Percentiles rank a stretch among this genome's conserved stretches.
phyloP scores from a whole-genome alignment of 1,140 invertebrate species.

The Sarcophaga peregrina region DNA sequence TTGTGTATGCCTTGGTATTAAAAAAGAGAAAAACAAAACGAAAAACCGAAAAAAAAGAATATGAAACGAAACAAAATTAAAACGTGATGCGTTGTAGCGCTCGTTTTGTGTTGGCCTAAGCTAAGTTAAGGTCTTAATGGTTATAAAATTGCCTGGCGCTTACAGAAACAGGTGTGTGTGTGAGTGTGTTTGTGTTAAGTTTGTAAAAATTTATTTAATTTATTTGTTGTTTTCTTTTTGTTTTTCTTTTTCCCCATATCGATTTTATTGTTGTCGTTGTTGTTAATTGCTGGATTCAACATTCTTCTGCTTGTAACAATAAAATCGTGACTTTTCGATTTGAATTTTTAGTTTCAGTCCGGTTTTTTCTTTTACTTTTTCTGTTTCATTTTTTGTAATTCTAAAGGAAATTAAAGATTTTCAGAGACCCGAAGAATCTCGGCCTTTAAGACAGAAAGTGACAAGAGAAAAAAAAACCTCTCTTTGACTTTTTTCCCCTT shows the following conservation, averaged over 20 bases:
- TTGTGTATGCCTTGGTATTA: no score
- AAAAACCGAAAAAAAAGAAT: no score
- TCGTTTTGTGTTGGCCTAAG: no score
- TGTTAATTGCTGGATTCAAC: not conserved
- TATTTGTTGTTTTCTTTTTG: not conserved
- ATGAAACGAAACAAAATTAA: no score
- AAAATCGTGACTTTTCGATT: conserved; percentile 28
- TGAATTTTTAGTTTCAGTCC: not conserved
- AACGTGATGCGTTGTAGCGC: no score
- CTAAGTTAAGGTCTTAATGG: no score
- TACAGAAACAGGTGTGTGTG: conserved; percentile 27
- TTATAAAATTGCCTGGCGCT: conserved; percentile 24
- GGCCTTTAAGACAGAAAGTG: not conserved
- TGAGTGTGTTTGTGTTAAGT: conserved; percentile 1
- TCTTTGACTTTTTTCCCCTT: not conserved
- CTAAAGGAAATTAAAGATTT: conserved; percentile 10
- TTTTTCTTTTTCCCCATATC: no score
- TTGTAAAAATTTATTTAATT: not conserved
- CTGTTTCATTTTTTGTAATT: not conserved
- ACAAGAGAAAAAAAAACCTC: not conserved
- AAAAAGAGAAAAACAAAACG: no score
- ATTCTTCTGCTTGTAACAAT: not conserved
- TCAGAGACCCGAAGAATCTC: not conserved
- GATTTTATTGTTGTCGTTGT: not conserved
- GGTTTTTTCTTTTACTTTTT: not conserved